Base-by-base conservation (phyloP, 2,113 vertebrate species). In the Sphyrna mokarran region DNA sequence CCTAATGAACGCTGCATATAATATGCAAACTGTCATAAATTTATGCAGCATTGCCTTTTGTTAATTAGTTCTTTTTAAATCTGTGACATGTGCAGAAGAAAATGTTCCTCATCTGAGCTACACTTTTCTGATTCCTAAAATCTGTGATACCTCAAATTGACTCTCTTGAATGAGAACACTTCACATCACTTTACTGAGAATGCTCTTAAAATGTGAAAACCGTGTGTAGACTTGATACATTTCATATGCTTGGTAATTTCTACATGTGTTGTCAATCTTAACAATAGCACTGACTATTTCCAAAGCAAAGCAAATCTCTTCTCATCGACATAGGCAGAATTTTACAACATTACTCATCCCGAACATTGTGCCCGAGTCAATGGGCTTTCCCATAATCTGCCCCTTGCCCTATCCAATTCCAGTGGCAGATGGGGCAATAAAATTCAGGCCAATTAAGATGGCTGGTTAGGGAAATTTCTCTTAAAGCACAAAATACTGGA, bases 21-120 rank as follows among this genome's bases (percentile, higher is more conserved):
- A 95, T 95, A 54, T 95, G 40, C 40, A 33, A 72, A 70, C 94
- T 72, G 40, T 95, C 68, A 29, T 43, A 95, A 72, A 76, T 43
- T 72, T 72, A 95, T 95, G 69, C 20, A 6, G 37, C 93, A 48
- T 18, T 14, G 8, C 9, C 43, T 94, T 70, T 48, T 95, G 37
- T 95, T 23, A 54, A 68, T 40, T 68, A 72, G 6, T 76, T 22
- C 48, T 69, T 72, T 95, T 95, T 76, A 72, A 95, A 95, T 95
- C 68, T 43, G 68, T 48, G 37, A n/a, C 23, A 72, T 48, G 37
- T 13, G 40, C 13, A 26, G 68, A 48, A 40, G 22, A 72, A 95
- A 94, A 48, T 20, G 29, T 95, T 23, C 40, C 40, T 48, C 94
- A 72, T 76, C n/a, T 95, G 26, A 95, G 22, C 22, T 72, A 33